Evolutionary conservation across 2,113 vertebrate genomes (phyloP), one percentile per base, ranked within the genome.

Genomic region (Piaya cayana): DNA sequence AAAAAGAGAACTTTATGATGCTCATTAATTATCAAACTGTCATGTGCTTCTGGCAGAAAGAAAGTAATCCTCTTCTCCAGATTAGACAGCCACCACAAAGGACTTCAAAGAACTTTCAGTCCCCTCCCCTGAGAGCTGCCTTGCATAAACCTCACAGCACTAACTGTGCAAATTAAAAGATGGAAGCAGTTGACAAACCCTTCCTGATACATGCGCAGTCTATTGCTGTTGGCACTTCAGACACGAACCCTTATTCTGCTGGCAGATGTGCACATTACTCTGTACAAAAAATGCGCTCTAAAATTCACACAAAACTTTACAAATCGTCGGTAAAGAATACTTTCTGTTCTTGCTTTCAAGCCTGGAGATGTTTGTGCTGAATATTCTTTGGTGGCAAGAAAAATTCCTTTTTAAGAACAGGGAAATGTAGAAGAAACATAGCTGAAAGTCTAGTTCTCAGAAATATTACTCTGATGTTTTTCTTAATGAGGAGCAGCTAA

Each of bases 21-120:
- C 98, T 98, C 98, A 98, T 99, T 99, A 99, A 99, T 99, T 99
- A 99, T 98, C 97, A 97, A 98, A 98, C 98, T 98, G 98, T 99
- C 98, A 98, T 98, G 98, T 98, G 98, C 98, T 98, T 97, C 98
- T 98, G 97, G 97, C 97, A 98, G 97, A 97, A 97, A 95, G 95
- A 97, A 96, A 96, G 95, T 98, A 99, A 98, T 98, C 98, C 97
- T 97, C 98, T 98, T 97, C 97, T 98, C 95, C 97, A 99, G 98
- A 99, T 99, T 98, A 99, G 98, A 98, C 98, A 98, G 98, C 98
- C 98, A 98, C 98, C 98, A 98, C 98, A 98, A 99, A 98, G 97
- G 97, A 98, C 98, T 99, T 99, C 98, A 99, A 99, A 98, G 98
- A 97, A 97, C 95, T 95, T 97, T 90, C 97, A 97, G 97, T 96